Base-by-base conservation (phyloP, 2,888 invertebrate species). In the Belgica antarctica region DNA sequence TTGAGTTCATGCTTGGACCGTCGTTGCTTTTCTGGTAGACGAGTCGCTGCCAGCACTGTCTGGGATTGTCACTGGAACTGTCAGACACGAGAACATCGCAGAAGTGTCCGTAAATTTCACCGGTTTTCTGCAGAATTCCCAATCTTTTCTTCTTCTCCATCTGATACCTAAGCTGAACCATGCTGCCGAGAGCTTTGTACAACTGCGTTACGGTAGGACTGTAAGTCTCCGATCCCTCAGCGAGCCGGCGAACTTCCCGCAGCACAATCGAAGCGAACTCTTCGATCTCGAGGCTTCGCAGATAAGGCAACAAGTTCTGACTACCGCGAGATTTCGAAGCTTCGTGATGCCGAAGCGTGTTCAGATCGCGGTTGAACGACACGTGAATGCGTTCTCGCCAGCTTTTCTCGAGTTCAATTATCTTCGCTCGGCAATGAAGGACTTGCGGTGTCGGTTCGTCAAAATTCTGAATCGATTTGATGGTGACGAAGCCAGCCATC, bases 221-320 rank as follows among this genome's bases (percentile, higher is more conserved):
- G 78, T 87, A 92, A 0, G 88, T 87, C 77, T 92, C 92, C 0
- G 92, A 92, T 4, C 90, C 89, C 74, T 88, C 86, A 0, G 89
- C 88, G 10, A 92, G 76, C 74, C 84, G 86, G 74, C 83, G 84
- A 5, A 91, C 83, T 78, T 92, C 91, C 70, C 85, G 82, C 74
- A 90, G 80, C 52, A 90, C 83, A 63, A 89, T 82, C 62, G 87
- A 82, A 1, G 88, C 82, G 75, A 87, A 84, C 72, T 85, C 82
- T 2, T 81, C 78, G 63, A 82, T 82, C 73, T 84, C 81, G 70
- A 93, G 78, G 1, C 87, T 83, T 73, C 83, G 84, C 5, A 93
- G 81, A 77, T 88, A 93, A 0, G 92, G 92, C 75, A 86, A 85
- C n/a, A 89, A 79, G 17, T 84, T 84, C 74, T 87, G 82, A 62